Evolutionary conservation across 2,797 vertebrate genomes (phyloP), one percentile per base, ranked within the genome.

Genomic region (Mormyrops boulengeri): DNA sequence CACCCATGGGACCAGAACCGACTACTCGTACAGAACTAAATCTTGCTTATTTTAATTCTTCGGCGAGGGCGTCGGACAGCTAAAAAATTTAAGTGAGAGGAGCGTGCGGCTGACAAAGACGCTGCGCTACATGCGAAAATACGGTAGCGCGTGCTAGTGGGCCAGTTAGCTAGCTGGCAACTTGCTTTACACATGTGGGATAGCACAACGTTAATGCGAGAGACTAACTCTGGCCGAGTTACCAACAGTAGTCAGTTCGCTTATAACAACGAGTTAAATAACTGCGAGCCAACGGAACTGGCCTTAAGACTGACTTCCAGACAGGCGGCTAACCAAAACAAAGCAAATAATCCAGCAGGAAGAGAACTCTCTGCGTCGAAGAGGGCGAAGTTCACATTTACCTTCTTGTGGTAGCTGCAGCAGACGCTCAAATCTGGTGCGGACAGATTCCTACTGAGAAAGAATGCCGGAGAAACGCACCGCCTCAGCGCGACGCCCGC

Each of bases 391-490:
- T 41, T 87, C 1, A 22, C 34, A 49, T 92, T 88, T 95, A 96
- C 96, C 95, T 96, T 96, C 91, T 95, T 41, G 92, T 96, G 96
- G 90, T 96, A 96, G 62, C 91, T 93, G 77, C 93, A 94, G 90
- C 92, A 93, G 38, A 90, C 86, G 80, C 92, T 91, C n/a, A 95
- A 91, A 88, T 95, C 94, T 2, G 95, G 95, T 53, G 91, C 93
- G 38, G 94, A 95, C 0, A 96, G 82, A 41, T 92, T 93, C 90
- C 94, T 94, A 73, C 88, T 92, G 17, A 96, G 44, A 1, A 95
- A 92, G 90, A 91, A 4, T 62, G 95, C 89, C 89, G 95, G 94
- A 85, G 89, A 93, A 11, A 93, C 86, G 90, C 95, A 96, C 41
- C 92, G 94, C 30, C 93, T 95, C 0, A 34, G 92, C 0, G 93